Evolutionary conservation across 2,113 vertebrate genomes (phyloP), one percentile per base, ranked within the genome.

Genomic region (Oncorhynchus tshawytscha): DNA sequence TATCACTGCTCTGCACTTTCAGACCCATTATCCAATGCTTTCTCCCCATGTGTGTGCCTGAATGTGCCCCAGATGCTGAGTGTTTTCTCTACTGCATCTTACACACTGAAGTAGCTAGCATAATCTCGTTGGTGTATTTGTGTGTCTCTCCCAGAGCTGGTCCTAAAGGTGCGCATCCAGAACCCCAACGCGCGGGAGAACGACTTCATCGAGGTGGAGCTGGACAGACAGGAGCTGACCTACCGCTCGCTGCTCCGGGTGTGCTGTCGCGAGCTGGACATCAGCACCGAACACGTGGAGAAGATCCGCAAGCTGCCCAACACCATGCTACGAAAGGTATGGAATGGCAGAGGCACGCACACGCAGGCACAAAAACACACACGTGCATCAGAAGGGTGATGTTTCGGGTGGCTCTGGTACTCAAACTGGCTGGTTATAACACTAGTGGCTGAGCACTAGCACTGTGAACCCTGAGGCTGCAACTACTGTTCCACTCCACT

Each of bases 261-360:
- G 79, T 97, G 97, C 51, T 97, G 97, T 87, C 90, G 80, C 2
- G 98, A 99, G 90, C 87, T 99, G 84, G 95, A 95, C 2, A 94
- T 99, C 87, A 94, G 94, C 22, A 88, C 95, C 0, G 97, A 98
- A 72, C 95, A 97, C 0, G 96, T 99, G 82, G 96, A 98, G 88
- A 99, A 97, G 91, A 99, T 99, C 84, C 93, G 98, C 76, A 99
- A 99, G 86, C 93, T 99, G 84, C 98, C 98, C 5, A 99, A 99
- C 81, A 99, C 98, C 27, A 89, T 98, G 89, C 80, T 99, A 77
- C 95, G 98, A 91, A 99, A 98, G 96, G 98, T 97, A 91, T 71
- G 0, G 27, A 6, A 18, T 51, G 16, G 27, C 18, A 54, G 13
- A 13, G n/a, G 5, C 62, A 71, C 22, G 5, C 31, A 12, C 39